A percentile compares a stretch with the other conserved stretches of the same genome.
These are phyloP conservation scores for Drosophila athabasca DNA, from an alignment of 1,140 invertebrate species.

Conservation along the genomic window DNA sequence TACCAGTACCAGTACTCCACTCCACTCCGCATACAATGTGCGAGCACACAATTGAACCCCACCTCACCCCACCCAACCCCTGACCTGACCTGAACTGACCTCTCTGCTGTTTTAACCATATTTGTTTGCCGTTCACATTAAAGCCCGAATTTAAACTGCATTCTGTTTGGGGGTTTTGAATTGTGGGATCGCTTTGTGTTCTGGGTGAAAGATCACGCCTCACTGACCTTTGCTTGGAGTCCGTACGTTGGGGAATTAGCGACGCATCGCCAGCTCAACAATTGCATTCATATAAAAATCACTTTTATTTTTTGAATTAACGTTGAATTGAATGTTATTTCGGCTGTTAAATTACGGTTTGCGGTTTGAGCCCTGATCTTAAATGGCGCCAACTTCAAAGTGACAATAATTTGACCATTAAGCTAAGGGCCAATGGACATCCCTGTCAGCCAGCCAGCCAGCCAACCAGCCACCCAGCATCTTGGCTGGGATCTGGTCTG, in stretches of 20 bases:
- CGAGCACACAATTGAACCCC: too few species aligned
- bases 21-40: too few species aligned
- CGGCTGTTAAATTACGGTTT: slow-evolving; percentile 30
- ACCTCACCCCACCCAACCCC: too few species aligned
- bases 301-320: slow-evolving; percentile 8
- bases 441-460: not conserved
- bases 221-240: slow-evolving; percentile 42
- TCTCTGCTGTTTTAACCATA: slow-evolving; percentile 20
- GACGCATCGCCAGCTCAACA: slow-evolving; percentile 35
- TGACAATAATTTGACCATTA: slow-evolving; percentile 80
- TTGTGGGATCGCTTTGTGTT: slow-evolving; percentile 13
- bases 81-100: not conserved
- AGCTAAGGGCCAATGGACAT: slow-evolving; percentile 21
- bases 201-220: slow-evolving; percentile 19
- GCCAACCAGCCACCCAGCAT: too few species aligned
- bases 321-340: slow-evolving; percentile 15
- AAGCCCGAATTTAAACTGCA: slow-evolving; percentile 29
- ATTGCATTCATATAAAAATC: slow-evolving; percentile 25
- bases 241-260: slow-evolving; percentile 28
- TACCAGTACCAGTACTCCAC: not conserved
- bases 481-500: too few species aligned
- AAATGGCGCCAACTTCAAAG: slow-evolving; percentile 79
- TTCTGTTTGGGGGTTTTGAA: slow-evolving; percentile 6
- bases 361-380: slow-evolving; percentile 33
- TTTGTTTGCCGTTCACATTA: slow-evolving; percentile 26